Evolutionary conservation across 2,113 vertebrate species (phyloP).

Genomic region (Anoplopoma fimbria): DNA sequence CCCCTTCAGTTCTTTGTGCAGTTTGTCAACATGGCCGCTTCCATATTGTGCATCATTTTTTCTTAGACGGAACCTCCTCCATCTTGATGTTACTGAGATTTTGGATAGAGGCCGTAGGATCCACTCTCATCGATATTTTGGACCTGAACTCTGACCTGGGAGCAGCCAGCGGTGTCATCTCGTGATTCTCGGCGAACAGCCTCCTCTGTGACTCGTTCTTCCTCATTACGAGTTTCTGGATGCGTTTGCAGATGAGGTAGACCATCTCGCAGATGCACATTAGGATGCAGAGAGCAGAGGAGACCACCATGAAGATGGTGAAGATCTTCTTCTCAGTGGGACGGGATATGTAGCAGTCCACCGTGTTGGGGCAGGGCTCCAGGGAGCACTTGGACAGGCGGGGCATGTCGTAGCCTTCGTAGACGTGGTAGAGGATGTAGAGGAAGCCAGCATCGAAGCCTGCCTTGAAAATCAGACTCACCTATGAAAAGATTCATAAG

Average conservation of each 20-base stretch:
- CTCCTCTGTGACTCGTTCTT: not conserved
- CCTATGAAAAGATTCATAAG: slow-evolving; percentile 36
- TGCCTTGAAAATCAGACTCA: slow-evolving; percentile 91
- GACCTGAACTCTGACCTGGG: slow-evolving; percentile 46
- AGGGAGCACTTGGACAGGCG: slow-evolving; percentile 86
- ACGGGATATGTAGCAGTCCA: slow-evolving; percentile 93
- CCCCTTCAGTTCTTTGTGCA: not conserved
- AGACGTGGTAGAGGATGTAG: slow-evolving; percentile 87
- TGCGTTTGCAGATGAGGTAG: slow-evolving; percentile 89
- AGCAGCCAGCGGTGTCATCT: slow-evolving; percentile 23
- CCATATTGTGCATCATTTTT: not conserved
- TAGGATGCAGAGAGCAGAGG: slow-evolving; percentile 85
- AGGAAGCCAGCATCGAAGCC: slow-evolving; percentile 88
- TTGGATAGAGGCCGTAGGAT: slow-evolving; percentile 68
- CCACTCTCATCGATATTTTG: slow-evolving; percentile 48
- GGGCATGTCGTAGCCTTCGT: slow-evolving; percentile 88
- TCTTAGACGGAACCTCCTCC: slow-evolving; percentile 26
- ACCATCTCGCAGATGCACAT: slow-evolving; percentile 89
- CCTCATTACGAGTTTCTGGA: slow-evolving; percentile 61
- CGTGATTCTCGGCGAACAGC: slow-evolving; percentile 11
- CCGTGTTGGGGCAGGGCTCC: slow-evolving; percentile 88
- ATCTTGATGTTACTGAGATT: slow-evolving; percentile 62
- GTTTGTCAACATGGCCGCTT: not conserved
- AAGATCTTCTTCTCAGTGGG: slow-evolving; percentile 96
- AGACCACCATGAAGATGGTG: slow-evolving; percentile 93